Conservation (phyloP, 2,113 vertebrate species). For the Melanerpes formicivorus region DNA sequence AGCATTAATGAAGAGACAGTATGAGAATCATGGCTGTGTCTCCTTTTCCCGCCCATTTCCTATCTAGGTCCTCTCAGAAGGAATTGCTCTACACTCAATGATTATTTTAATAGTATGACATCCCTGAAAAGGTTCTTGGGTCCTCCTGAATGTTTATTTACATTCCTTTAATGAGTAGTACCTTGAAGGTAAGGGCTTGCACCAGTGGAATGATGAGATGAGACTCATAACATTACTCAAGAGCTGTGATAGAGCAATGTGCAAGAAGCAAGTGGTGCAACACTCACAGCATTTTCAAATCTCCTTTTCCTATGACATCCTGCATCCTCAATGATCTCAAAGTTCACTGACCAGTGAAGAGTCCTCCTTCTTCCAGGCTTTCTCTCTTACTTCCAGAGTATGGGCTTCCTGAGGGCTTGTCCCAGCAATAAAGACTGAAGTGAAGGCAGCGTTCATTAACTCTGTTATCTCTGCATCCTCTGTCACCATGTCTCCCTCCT, state of each 20-base stretch:
- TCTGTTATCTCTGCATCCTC: too few species aligned
- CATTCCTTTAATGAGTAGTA: background rate
- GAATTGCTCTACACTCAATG: background rate
- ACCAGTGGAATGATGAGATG: background rate
- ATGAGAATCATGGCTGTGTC: background rate
- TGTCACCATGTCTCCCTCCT: too few species aligned
- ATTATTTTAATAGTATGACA: background rate
- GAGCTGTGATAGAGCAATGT: background rate
- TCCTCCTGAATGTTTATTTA: background rate
- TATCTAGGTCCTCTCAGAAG: background rate
- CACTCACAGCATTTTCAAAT: background rate
- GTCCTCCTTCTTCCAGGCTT: too few species aligned
- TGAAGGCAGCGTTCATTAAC: too few species aligned
- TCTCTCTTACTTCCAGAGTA: too few species aligned
- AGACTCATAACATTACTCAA: background rate
- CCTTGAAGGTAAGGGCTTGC: background rate
- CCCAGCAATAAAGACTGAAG: too few species aligned
- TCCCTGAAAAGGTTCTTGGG: background rate
- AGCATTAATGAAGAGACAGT: background rate
- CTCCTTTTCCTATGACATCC: background rate
- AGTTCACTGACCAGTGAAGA: too few species aligned
- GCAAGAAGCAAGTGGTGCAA: background rate
- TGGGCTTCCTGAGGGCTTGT: too few species aligned
- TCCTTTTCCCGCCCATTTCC: background rate
- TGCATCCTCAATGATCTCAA: too few species aligned